Conservation (phyloP, 2,888 invertebrate species). For the Neoscelio sp. region DNA sequence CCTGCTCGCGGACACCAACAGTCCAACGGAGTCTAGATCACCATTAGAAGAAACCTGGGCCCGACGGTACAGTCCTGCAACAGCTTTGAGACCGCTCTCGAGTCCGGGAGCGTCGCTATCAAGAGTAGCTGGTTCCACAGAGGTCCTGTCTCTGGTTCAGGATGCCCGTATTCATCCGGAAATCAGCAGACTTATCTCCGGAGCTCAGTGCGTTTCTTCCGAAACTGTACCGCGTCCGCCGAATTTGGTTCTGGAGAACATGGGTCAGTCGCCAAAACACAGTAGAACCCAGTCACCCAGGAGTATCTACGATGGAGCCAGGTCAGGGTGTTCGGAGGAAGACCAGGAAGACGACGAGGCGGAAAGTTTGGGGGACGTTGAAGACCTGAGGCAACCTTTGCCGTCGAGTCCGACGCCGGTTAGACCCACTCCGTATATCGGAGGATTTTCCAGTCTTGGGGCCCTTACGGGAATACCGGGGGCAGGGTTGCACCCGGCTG, state of each 20-base stretch:
- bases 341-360: constrained; percentile 87
- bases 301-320: constrained; percentile 75
- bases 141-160: no score
- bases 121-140: no score
- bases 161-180: no score
- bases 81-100: no score
- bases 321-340: constrained; percentile 82
- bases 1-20: constrained; percentile 84
- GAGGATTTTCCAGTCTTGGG: constrained; percentile 77
- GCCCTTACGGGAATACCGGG: constrained; percentile 74
- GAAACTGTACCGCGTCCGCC: no score
- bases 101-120: no score
- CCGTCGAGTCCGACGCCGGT: constrained; percentile 75
- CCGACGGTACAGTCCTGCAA: no score
- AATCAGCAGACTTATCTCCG: no score
- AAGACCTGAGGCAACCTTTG: constrained; percentile 85
- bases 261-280: constrained; percentile 70
- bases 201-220: no score
- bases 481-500: constrained; percentile 76
- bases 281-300: constrained; percentile 76
- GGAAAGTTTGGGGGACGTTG: constrained; percentile 91
- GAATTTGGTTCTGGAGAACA: no score
- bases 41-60: no score
- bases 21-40: no score
- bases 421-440: constrained; percentile 80